phyloP scores from a whole-genome alignment of 2,888 invertebrate genomes.

The Pegoplata infirma region DNA sequence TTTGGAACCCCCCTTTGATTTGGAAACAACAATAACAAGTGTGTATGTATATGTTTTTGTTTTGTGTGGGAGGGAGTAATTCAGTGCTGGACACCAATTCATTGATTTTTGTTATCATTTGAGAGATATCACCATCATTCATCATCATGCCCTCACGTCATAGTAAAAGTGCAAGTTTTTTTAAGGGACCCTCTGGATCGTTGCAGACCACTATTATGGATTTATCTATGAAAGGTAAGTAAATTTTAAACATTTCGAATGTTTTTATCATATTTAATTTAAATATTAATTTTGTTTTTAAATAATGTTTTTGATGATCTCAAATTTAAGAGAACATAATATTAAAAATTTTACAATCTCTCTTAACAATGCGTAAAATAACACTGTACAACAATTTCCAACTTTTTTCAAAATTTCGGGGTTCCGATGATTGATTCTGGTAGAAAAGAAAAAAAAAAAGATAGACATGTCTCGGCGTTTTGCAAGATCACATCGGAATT shows the following conservation, averaged over 20 bases:
- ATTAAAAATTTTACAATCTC: too few relatives aligned
- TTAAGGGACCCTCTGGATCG: background rate
- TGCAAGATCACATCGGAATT: too few relatives aligned
- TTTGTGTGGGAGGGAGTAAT: too few relatives aligned
- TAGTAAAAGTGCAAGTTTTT: background rate
- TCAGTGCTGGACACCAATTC: too few relatives aligned
- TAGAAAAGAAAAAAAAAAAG: too few relatives aligned
- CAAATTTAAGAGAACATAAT: background rate
- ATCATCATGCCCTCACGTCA: constrained; percentile 31
- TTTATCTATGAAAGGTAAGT: constrained; percentile 74
- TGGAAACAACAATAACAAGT: constrained; percentile 4
- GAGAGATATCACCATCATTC: background rate
- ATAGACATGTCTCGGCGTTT: too few relatives aligned
- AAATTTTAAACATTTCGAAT: background rate
- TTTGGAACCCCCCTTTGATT: background rate
- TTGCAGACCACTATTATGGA: constrained; percentile 69
- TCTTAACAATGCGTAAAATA: too few relatives aligned
- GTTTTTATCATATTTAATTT: background rate
- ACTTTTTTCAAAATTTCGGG: too few relatives aligned
- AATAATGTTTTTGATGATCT: background rate
- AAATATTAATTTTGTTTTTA: background rate
- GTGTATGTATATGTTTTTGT: background rate
- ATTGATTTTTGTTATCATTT: background rate
- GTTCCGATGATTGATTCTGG: too few relatives aligned
- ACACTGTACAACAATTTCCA: too few relatives aligned